phyloP scores from a whole-genome alignment of 2,113 vertebrate species.

The Perca fluviatilis region DNA sequence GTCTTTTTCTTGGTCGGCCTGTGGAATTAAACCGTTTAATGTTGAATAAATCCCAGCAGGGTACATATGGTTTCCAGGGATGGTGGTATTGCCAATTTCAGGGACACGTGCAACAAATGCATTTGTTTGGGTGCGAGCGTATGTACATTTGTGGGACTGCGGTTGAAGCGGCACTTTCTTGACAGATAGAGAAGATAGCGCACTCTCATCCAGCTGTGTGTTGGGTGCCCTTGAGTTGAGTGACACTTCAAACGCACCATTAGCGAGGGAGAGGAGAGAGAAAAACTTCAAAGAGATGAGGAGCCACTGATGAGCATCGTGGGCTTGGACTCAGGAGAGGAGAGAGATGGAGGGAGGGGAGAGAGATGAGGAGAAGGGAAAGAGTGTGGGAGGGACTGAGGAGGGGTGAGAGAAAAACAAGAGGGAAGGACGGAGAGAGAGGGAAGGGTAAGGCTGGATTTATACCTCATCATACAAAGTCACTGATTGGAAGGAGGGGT shows the following conservation, averaged over 20 bases:
- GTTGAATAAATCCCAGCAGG: background rate
- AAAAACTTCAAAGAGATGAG: slow-evolving; percentile 75
- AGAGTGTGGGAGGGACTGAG: slow-evolving; percentile 26
- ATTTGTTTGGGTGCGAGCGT: background rate
- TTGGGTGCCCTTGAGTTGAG: slow-evolving; percentile 78
- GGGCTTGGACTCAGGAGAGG: slow-evolving; percentile 65
- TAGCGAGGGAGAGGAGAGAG: slow-evolving; percentile 62
- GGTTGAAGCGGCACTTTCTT: slow-evolving; percentile 5
- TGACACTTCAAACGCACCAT: slow-evolving; percentile 80
- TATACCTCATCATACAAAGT: slow-evolving; percentile 21
- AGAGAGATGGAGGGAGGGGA: slow-evolving; percentile 3
- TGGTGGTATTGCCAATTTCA: background rate
- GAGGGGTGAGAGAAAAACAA: slow-evolving; percentile 19
- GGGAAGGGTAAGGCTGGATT: slow-evolving; percentile 31
- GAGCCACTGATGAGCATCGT: slow-evolving; percentile 71
- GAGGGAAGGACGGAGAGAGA: slow-evolving; percentile 3
- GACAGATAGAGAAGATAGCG: slow-evolving; percentile 29
- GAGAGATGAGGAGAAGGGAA: slow-evolving; percentile 27
- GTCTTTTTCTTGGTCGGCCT: background rate
- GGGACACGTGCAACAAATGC: background rate
- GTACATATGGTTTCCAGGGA: background rate
- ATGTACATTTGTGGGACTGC: background rate
- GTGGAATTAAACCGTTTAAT: background rate
- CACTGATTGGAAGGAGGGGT: slow-evolving; percentile 9
- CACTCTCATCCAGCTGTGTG: slow-evolving; percentile 63